Evolutionary conservation across 2,888 invertebrate genomes (phyloP), one percentile per base, ranked within the genome.

Genomic region (Euproctis similis): DNA sequence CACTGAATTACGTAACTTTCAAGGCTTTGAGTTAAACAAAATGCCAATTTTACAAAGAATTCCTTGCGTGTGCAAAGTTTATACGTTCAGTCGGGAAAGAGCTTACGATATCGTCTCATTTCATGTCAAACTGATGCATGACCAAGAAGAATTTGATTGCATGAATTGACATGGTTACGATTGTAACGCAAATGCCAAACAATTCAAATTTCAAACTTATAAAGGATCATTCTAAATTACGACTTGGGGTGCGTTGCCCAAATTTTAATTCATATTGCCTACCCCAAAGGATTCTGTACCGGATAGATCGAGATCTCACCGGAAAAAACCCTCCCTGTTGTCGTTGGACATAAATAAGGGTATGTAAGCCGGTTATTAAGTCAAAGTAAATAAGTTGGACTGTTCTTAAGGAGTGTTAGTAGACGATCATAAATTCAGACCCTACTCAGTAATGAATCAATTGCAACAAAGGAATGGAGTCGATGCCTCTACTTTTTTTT

Each of bases 331-430:
- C 26, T 27, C 38, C 35, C 32, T 25, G 4, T 10, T 19, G 21
- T 19, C 24, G 37, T 42, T 47, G 25, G 34, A 52, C 52, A 56
- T 61, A 59, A 59, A 61, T 61, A 52, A 56, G 42, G 44, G 42
- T 36, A 50, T 42, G 50, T 58, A 55, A 59, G 55, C 56, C 48
- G 28, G 55, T 62, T 59, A 62, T 55, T 60, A 59, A 57, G 53
- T 53, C 48, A 36, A 54, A 60, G 43, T 64, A 66, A 66, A 64
- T 67, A 66, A 62, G 53, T 54, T 61, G 33, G 26, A 52, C 34
- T 46, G 40, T 45, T 34, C 39, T 53, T 50, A 52, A 39, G 38
- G 33, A 45, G 36, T 39, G 45, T 49, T 51, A 51, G 31, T 24
- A 37, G 39, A 39, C 39, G 40, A 48, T 43, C 36, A 52, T 50